Evolutionary conservation across 2,797 vertebrate genomes (phyloP).

Genomic region (Ceyx erithaca): DNA sequence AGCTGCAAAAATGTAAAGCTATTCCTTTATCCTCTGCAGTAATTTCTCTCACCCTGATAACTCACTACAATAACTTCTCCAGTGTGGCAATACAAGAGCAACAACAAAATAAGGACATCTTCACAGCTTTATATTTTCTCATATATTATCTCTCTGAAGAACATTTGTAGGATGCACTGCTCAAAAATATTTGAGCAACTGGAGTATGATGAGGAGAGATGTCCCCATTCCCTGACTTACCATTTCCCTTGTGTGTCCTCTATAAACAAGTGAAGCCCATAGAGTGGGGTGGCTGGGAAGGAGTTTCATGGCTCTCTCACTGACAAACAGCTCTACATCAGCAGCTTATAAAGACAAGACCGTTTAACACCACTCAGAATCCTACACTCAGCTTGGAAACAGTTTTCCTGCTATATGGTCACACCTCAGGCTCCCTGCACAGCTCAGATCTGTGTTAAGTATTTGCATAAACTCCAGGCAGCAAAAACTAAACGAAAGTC

Average conservation of each 20-base stretch:
- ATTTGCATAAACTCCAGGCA: neutral
- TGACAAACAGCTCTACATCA: neutral
- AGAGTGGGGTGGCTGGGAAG: neutral
- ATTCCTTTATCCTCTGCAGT: neutral
- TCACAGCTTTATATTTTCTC: neutral
- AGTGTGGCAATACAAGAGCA: neutral
- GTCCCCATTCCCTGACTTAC: neutral
- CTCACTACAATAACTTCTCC: neutral
- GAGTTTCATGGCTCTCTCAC: neutral
- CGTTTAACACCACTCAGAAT: neutral
- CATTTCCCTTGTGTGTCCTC: neutral
- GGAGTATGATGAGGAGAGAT: neutral
- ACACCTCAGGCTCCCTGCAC: neutral
- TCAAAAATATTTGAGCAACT: neutral
- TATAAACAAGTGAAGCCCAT: neutral
- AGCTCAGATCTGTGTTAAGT: neutral
- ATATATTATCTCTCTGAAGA: neutral
- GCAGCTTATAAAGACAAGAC: neutral
- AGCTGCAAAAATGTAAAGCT: neutral
- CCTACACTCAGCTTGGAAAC: neutral
- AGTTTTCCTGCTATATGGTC: neutral
- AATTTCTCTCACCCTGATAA: neutral
- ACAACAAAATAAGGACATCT: neutral
- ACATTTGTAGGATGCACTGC: neutral
- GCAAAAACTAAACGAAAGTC: neutral